phyloP scores from a whole-genome alignment of 2,797 vertebrate species.

The Chelonia mydas region DNA sequence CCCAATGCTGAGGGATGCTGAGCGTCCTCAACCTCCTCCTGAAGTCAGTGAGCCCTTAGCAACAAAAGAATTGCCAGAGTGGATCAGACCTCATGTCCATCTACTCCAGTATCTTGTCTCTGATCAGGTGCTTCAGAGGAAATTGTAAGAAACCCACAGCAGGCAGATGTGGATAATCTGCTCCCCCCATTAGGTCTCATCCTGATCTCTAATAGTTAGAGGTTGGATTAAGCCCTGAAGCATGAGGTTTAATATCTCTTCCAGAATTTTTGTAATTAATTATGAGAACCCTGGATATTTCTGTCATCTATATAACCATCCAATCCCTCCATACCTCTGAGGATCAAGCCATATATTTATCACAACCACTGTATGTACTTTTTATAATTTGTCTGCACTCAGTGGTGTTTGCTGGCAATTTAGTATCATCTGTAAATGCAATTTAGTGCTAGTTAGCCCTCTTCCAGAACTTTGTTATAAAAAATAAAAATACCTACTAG shows the following conservation, averaged over 20 bases:
- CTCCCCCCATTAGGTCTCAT: neutral
- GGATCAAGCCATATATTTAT: neutral
- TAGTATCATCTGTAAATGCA: constrained; percentile 4
- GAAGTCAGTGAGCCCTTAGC: neutral
- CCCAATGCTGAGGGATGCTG: neutral
- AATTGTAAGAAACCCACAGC: neutral
- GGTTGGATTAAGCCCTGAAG: neutral
- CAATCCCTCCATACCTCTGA: neutral
- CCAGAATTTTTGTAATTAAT: neutral
- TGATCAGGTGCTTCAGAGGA: neutral
- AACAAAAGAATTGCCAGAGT: neutral
- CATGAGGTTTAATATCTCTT: neutral
- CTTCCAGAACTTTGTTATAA: neutral
- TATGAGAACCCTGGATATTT: neutral
- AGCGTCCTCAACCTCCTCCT: neutral
- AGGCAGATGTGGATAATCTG: neutral
- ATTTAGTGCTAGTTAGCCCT: neutral
- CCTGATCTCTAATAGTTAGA: neutral
- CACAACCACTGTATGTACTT: neutral
- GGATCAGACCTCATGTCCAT: neutral
- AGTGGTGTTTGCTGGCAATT: neutral
- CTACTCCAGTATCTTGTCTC: neutral
- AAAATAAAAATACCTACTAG: neutral
- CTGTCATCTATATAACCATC: neutral
- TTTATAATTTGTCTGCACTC: neutral